These are phyloP conservation scores for Neotoxoptera formosana DNA, from an alignment of 1,140 invertebrate species.

Conservation along the genomic window DNA sequence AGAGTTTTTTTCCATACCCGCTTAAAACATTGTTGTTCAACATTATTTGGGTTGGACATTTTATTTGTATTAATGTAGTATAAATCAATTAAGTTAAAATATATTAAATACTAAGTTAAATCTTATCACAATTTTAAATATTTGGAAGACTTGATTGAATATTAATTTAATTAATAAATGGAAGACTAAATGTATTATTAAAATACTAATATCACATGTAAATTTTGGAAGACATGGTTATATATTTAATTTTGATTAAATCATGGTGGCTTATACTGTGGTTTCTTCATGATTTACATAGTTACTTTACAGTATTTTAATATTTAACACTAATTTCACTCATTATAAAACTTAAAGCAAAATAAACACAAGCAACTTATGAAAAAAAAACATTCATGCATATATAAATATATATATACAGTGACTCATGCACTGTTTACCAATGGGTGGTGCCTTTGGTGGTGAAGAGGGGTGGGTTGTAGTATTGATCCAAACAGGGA, in stretches of 20 bases:
- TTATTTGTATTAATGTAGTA: slow-evolving; percentile 1
- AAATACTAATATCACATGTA: slow-evolving; percentile 46
- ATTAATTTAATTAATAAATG: slow-evolving; percentile 18
- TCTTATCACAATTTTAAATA: slow-evolving; percentile 21
- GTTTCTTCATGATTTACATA: slow-evolving; percentile 53
- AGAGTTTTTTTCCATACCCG: slow-evolving; percentile 50
- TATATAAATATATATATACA: not conserved
- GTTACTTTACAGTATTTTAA: not conserved
- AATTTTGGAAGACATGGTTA: slow-evolving; percentile 45
- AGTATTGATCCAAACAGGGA: slow-evolving; percentile 57
- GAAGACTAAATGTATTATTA: slow-evolving; percentile 33
- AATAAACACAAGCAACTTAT: slow-evolving; percentile 7
- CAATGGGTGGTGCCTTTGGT: slow-evolving; percentile 36
- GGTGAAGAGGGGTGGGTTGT: not conserved
- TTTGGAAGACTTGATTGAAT: slow-evolving; percentile 44
- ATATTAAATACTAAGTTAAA: slow-evolving; percentile 10
- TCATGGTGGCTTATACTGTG: slow-evolving; percentile 47
- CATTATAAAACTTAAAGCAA: not conserved
- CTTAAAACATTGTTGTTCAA: slow-evolving; percentile 53
- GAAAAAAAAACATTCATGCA: not conserved
- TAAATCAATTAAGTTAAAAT: slow-evolving; percentile 31
- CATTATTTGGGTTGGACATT: slow-evolving; percentile 31
- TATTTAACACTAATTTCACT: not conserved
- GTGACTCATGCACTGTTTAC: slow-evolving; percentile 45
- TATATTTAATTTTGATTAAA: not conserved